Evolutionary conservation across 2,797 vertebrate species (phyloP), one percentile per base, ranked within the genome.

Genomic region (Enteromius mattozi): DNA sequence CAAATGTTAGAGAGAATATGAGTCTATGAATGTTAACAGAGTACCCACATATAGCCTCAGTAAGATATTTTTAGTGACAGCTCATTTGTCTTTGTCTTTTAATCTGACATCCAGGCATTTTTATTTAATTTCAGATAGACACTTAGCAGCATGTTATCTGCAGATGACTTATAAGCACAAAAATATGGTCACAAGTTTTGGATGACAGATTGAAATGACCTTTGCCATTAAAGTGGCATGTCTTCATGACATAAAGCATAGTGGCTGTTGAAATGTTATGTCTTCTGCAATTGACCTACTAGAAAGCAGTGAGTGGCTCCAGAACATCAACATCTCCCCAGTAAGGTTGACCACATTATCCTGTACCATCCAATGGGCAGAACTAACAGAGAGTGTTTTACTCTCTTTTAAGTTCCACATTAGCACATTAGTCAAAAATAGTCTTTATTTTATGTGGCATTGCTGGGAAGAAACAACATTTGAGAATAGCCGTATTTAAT

Each of bases 151-250:
- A 37, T 40, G 19, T 40, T 59, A 24, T 27, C 3, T 77, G 21
- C 75, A 40, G 30, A 59, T 76, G 72, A 76, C 49, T 77, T 21
- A 72, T 27, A 47, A n/a, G n/a, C 69, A 16, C 45, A 6, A 37
- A 40, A 59, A 6, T 56, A 21, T 77, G 12, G 74, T 40, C 19
- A 56, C 33, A n/a, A 77, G 33, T 54, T 37, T 40, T 56, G 75
- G 19, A 37, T 59, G 19, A 21, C 6, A 37, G 51, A 35, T 40
- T 16, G 19, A 54, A 56, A 56, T 40, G 1, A 40, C 72, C 49
- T 56, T 76, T 56, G 30, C 30, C 30, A 56, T 56, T 37, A 8
- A 21, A 59, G 33, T 9, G 33, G 13, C 30, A 59, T 35, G 33
- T 37, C 10, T 37, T 27, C 13, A 16, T 56, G 72, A 27, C 49